A percentile compares a stretch with the other conserved stretches of the same genome.
Conservation (phyloP, 2,797 vertebrate genomes). For the Salmo trutta region DNA sequence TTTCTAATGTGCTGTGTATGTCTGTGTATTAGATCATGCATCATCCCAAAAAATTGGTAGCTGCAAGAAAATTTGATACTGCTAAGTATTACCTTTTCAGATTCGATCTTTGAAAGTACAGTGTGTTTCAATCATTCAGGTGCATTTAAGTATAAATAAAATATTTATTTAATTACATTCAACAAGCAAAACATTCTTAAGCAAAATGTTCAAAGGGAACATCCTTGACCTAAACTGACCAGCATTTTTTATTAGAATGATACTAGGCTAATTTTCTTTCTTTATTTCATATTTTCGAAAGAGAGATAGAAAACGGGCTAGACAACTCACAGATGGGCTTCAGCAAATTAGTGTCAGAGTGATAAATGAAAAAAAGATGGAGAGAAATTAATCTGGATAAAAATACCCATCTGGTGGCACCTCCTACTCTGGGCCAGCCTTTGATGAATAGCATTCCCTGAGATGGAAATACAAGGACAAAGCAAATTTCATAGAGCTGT, state of each 20-base stretch:
- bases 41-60: conserved; percentile 24
- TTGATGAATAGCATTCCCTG: conserved; percentile 48
- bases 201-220: conserved; percentile 22
- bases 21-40: conserved; percentile 39
- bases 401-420: conserved; percentile 57
- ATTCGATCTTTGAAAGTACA: conserved; percentile 41
- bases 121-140: conserved; percentile 40
- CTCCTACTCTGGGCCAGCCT: conserved; percentile 40
- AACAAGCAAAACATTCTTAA: neutral
- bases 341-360: conserved; percentile 59
- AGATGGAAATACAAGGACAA: conserved; percentile 44
- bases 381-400: conserved; percentile 51
- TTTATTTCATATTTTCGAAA: conserved; percentile 31
- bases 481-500: neutral
- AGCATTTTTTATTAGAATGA: conserved; percentile 31
- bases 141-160: conserved; percentile 52
- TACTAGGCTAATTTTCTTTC: conserved; percentile 24
- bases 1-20: conserved; percentile 34
- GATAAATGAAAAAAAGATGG: conserved; percentile 53
- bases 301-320: conserved; percentile 33
- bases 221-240: conserved; percentile 18
- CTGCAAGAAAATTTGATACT: conserved; percentile 43
- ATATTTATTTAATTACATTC: conserved; percentile 44
- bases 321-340: conserved; percentile 55
- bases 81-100: conserved; percentile 44